Evolutionary conservation across 2,797 vertebrate genomes (phyloP).

Genomic region (Macroramphosus scolopax): DNA sequence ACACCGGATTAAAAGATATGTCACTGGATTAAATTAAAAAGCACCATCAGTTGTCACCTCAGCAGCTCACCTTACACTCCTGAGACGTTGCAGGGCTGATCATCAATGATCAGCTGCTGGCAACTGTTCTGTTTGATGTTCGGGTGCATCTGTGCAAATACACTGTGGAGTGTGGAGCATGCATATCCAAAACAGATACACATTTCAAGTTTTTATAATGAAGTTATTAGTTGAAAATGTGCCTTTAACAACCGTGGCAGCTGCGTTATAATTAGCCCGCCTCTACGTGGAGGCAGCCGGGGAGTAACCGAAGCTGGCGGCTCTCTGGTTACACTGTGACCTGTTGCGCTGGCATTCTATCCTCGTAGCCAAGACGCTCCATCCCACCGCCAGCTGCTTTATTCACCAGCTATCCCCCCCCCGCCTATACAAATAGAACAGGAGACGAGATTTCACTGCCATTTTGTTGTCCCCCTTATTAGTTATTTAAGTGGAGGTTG

Average conservation of each 20-base stretch:
- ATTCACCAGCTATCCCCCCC: constrained; percentile 39
- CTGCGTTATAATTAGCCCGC: constrained; percentile 69
- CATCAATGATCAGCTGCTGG: constrained; percentile 42
- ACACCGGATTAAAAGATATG: no score
- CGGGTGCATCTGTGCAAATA: no score
- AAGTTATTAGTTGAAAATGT: constrained; percentile 58
- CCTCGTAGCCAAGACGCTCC: constrained; percentile 37
- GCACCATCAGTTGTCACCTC: not conserved
- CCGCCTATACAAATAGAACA: constrained; percentile 47
- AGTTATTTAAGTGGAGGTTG: constrained; percentile 21
- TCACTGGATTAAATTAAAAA: no score
- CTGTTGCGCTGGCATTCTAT: constrained; percentile 50
- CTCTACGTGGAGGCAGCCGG: constrained; percentile 38
- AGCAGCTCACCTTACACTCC: constrained; percentile 48
- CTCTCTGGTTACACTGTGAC: constrained; percentile 72
- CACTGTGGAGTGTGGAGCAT: no score
- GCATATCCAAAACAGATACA: no score
- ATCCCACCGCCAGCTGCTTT: constrained; percentile 43
- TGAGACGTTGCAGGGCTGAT: constrained; percentile 37
- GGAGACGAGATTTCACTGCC: constrained; percentile 35
- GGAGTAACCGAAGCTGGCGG: constrained; percentile 62
- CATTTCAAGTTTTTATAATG: no score
- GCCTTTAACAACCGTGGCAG: constrained; percentile 50
- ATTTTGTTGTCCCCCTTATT: constrained; percentile 17
- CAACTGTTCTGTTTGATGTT: constrained; percentile 1